phyloP scores from a whole-genome alignment of 2,113 vertebrate genomes.

The Chamaea fasciata region DNA sequence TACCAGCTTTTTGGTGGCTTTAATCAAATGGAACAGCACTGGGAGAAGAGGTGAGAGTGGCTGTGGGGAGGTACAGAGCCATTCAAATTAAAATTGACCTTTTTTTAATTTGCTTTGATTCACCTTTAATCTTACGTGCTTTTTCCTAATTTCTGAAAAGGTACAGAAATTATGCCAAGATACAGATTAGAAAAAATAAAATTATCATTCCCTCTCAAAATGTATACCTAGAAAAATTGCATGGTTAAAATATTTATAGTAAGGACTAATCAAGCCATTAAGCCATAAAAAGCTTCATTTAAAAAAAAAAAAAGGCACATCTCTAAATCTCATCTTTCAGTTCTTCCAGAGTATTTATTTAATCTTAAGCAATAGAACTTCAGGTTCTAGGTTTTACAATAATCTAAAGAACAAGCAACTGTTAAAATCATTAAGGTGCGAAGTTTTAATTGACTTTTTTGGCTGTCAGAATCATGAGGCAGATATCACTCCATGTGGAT shows the following conservation, averaged over 20 bases:
- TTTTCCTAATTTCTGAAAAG: not conserved
- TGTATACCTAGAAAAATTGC: not conserved
- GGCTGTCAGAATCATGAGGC: not conserved
- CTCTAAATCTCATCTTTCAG: not conserved
- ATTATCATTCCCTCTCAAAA: not conserved
- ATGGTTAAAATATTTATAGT: not conserved
- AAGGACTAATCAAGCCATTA: not conserved
- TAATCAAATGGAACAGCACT: not conserved
- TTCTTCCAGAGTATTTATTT: not conserved
- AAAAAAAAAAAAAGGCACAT: not conserved
- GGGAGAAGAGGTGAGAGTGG: too few relatives aligned
- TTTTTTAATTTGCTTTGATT: not conserved
- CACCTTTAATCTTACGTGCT: not conserved
- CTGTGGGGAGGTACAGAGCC: rapidly evolving
- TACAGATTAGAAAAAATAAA: not conserved
- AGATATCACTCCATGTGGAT: not conserved
- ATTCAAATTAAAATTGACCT: not conserved
- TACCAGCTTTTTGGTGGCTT: not conserved
- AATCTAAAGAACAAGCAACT: not conserved
- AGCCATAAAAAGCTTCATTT: not conserved
- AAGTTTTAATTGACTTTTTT: not conserved
- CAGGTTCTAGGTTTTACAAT: not conserved
- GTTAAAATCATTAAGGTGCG: not conserved
- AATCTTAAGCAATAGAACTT: not conserved
- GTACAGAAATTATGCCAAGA: not conserved